Percentiles rank a stretch among this genome's conserved stretches.
Conservation (phyloP, 2,113 vertebrate species). For the Atractosteus spatula region DNA sequence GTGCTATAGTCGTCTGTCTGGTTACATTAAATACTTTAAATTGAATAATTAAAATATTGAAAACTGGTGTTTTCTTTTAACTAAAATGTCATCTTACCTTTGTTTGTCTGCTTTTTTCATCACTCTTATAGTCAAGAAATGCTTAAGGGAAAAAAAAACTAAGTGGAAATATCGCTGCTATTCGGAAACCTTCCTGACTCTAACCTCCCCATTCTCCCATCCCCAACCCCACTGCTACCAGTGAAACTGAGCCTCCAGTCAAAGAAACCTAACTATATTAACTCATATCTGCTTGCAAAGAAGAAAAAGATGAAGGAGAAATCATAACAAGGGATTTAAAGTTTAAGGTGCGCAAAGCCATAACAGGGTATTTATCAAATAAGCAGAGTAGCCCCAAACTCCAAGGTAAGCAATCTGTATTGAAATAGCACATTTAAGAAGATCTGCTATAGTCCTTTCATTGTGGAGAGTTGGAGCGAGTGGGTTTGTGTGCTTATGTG, state of each 20-base stretch:
- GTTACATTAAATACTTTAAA: no score
- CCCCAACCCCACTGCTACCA: no score
- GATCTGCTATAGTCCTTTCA: constrained; percentile 62
- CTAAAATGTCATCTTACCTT: no score
- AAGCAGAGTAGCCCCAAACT: constrained; percentile 56
- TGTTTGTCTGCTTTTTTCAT: no score
- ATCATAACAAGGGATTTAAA: constrained; percentile 63
- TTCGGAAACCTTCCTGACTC: no score
- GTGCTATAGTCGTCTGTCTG: no score
- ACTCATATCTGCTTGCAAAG: constrained; percentile 59
- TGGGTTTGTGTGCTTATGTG: constrained; percentile 24
- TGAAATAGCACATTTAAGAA: constrained; percentile 65
- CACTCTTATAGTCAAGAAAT: no score
- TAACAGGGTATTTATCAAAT: constrained; percentile 57
- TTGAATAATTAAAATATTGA: no score
- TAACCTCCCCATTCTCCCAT: no score
- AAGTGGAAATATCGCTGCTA: no score
- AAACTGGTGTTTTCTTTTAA: no score
- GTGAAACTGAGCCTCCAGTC: constrained; percentile 30
- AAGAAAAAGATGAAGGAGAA: constrained; percentile 55
- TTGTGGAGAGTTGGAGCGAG: constrained; percentile 44
- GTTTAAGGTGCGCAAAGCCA: constrained; percentile 56
- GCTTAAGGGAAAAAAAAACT: no score
- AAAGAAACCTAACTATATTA: constrained; percentile 33
- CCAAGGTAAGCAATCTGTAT: constrained; percentile 64